A percentile compares a stretch with the other conserved stretches of the same genome.
Evolutionary conservation across 2,888 invertebrate species (phyloP).

Genomic region (Cantharis lateralis): DNA sequence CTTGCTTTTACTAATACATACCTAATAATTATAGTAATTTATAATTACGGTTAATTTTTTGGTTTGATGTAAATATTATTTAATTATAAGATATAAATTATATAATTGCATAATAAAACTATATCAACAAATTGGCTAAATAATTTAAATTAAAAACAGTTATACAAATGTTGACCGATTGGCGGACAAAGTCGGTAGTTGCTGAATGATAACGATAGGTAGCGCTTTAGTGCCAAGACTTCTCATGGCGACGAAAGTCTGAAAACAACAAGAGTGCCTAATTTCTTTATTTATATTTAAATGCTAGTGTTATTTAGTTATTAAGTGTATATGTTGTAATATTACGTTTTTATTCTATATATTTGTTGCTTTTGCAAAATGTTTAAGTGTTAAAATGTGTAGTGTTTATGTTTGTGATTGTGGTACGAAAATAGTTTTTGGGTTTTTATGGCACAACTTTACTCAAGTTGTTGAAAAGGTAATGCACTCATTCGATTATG

Average conservation of each 20-base stretch:
- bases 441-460: slow-evolving; percentile 38
- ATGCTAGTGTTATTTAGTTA: slow-evolving; percentile 37
- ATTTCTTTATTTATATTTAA: slow-evolving; percentile 39
- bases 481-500: slow-evolving; percentile 9
- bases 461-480: slow-evolving; percentile 33
- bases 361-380: slow-evolving; percentile 35
- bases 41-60: not conserved
- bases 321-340: slow-evolving; percentile 33
- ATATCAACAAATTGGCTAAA: not conserved
- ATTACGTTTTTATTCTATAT: slow-evolving; percentile 28
- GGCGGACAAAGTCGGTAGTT: slow-evolving; percentile 24
- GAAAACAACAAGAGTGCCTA: slow-evolving; percentile 36
- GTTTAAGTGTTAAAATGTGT: slow-evolving; percentile 42
- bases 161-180: not conserved
- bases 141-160: not conserved
- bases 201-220: slow-evolving; percentile 32
- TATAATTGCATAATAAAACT: not conserved
- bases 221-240: slow-evolving; percentile 30
- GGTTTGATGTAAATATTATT: not conserved
- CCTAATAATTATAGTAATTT: not conserved
- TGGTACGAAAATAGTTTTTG: slow-evolving; percentile 42
- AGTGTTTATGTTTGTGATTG: slow-evolving; percentile 42
- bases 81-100: not conserved
- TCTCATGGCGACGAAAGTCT: slow-evolving; percentile 40
- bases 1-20: not conserved